Conservation (phyloP, 2,888 invertebrate genomes). For the Phortica okadai region DNA sequence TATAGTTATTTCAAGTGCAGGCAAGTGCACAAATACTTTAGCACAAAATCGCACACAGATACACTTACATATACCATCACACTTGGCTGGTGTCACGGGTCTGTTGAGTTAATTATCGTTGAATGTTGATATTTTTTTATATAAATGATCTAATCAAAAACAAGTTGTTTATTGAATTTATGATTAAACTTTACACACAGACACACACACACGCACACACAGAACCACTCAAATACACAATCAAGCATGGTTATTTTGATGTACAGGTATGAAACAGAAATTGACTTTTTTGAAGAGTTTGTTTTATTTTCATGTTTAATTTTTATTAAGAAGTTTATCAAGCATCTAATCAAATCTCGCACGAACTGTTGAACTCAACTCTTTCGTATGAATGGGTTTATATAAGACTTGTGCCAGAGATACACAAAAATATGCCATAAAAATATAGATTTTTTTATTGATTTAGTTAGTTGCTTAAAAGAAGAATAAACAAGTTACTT, state of each 20-base stretch:
- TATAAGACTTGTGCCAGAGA: too few species aligned
- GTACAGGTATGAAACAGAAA: background rate
- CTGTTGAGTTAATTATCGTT: conserved; percentile 10
- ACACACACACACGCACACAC: background rate
- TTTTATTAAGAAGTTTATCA: too few species aligned
- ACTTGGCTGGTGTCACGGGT: conserved; percentile 11
- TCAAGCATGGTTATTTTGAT: background rate
- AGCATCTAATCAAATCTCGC: too few species aligned
- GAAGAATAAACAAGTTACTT: too few species aligned
- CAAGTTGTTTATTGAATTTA: conserved; percentile 65
- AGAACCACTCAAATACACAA: background rate
- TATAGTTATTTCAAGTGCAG: conserved; percentile 6
- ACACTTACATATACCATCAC: background rate
- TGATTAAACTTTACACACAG: conserved; percentile 38
- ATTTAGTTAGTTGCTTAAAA: too few species aligned
- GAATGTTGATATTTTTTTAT: conserved; percentile 54
- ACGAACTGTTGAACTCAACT: too few species aligned
- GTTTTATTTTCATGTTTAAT: too few species aligned
- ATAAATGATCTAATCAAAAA: conserved; percentile 67
- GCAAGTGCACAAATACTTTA: background rate
- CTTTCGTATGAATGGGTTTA: too few species aligned
- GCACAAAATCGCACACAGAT: background rate
- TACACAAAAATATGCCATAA: too few species aligned
- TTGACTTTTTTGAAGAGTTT: too few species aligned
- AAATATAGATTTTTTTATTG: too few species aligned